Evolutionary conservation across 2,888 invertebrate genomes (phyloP), one percentile per base, ranked within the genome.

Genomic region (Lissocephala sabroskyi): DNA sequence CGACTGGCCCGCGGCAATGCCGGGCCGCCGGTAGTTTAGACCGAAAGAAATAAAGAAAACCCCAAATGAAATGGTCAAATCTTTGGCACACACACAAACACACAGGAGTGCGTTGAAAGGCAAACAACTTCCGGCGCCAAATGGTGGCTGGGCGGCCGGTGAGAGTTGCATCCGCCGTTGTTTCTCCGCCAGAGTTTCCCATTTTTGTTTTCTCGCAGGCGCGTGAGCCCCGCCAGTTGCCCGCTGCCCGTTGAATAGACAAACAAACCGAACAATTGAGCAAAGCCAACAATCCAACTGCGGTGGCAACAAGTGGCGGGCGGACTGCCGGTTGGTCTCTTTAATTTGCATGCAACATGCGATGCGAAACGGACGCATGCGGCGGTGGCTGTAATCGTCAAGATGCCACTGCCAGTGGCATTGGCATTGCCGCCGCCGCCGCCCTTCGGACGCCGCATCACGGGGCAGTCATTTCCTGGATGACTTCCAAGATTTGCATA

Each of bases 341-440:
- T 66, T 75, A 64, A 71, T 71, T 68, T 67, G 59, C 71, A 75
- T 75, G 67, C 68, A 62, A 68, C 64, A 71, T 74, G 75, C 68
- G n/a, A n/a, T n/a, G n/a, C n/a, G n/a, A n/a, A 45, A 46, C 45
- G 43, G 35, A 37, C 30, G 7, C 19, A 6, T 39, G 56, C 52
- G 32, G 26, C 43, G 3, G 30, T 30, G 30, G 30, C 30, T 7
- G 30, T n/a, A n/a, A n/a, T n/a, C n/a, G n/a, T n/a, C n/a, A n/a
- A n/a, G n/a, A n/a, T 11, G 30, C 14, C 23, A 23, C 3, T 5
- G 23, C 23, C 23, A 23, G 23, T 7, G 7, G 23, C 23, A 3
- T 23, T 7, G 23, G 4, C 3, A 23, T 23, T 23, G 23, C 23
- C 23, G 7, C 23, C 3, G 7, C 23, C 23, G 23, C 23, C 7